Conservation (phyloP, 92 coral and sea anemone species). For the Pocillopora grandis region DNA sequence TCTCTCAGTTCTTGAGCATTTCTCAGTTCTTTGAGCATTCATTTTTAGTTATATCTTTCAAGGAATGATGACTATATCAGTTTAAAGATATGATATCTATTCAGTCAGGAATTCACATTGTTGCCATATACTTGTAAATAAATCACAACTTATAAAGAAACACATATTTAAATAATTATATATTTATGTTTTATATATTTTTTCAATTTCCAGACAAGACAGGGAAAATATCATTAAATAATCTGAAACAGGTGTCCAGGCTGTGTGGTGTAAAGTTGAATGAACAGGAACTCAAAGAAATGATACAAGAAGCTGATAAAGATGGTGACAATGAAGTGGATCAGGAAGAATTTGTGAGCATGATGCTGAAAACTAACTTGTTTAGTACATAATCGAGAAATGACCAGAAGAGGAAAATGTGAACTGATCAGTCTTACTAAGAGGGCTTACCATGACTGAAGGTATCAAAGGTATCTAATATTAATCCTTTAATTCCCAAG, state of each 20-base stretch:
- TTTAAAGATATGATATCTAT: too few relatives aligned
- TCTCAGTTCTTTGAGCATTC: too few relatives aligned
- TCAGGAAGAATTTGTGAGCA: conserved; percentile 86
- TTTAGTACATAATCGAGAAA: conserved; percentile 20
- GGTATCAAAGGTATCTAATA: too few relatives aligned
- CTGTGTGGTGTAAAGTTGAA: conserved; percentile 83
- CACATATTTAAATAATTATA: not conserved
- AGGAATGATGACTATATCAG: too few relatives aligned
- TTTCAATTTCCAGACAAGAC: conserved; percentile 63
- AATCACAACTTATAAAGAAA: not conserved
- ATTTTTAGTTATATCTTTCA: too few relatives aligned
- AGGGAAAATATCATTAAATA: conserved; percentile 82
- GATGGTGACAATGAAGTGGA: conserved; percentile 91
- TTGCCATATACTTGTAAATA: not conserved
- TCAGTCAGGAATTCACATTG: not conserved
- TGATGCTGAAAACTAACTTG: conserved; percentile 92
- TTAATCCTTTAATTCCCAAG: too few relatives aligned
- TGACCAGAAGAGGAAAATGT: too few relatives aligned
- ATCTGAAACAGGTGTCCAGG: conserved; percentile 82
- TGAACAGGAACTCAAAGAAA: conserved; percentile 91
- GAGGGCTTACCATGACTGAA: too few relatives aligned
- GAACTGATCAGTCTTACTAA: not conserved
- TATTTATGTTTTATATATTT: not conserved
- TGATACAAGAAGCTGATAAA: conserved; percentile 95
- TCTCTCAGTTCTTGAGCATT: too few relatives aligned